Percentiles rank a stretch among this genome's conserved stretches.
phyloP scores from a whole-genome alignment of 2,113 vertebrate genomes.

The Cynocephalus volans region DNA sequence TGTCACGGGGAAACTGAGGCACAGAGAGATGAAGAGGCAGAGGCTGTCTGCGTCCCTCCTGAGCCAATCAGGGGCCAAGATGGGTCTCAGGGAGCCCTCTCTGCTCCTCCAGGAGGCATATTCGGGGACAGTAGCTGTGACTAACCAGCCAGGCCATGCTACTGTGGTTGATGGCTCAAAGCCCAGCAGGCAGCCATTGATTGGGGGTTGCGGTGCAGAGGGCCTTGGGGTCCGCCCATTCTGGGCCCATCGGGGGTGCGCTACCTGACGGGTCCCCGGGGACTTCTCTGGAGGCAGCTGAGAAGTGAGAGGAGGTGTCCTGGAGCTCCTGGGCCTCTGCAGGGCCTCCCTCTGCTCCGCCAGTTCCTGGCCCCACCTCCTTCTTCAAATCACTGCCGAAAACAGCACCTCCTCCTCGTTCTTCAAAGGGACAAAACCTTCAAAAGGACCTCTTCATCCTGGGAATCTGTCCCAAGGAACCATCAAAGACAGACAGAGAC shows the following conservation, averaged over 20 bases:
- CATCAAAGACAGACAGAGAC: not conserved
- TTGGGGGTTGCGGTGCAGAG: not conserved
- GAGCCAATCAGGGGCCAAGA: not conserved
- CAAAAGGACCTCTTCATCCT: not conserved
- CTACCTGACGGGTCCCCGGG: not conserved
- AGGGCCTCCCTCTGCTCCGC: not conserved
- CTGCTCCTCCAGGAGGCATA: not conserved
- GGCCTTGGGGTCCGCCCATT: not conserved
- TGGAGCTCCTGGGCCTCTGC: not conserved
- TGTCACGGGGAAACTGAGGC: not conserved
- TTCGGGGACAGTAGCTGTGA: not conserved
- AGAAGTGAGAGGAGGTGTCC: not conserved
- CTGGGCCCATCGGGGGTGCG: accelerated
- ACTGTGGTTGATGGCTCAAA: not conserved
- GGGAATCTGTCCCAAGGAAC: not conserved
- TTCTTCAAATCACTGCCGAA: not conserved
- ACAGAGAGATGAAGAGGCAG: not conserved
- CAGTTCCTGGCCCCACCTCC: not conserved
- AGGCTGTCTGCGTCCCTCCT: not conserved
- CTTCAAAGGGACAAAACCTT: not conserved
- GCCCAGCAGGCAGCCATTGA: not conserved
- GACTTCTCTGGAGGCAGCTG: not conserved
- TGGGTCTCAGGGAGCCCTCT: not conserved
- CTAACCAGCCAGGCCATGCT: not conserved
- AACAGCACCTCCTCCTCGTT: not conserved